A percentile compares a stretch with the other conserved stretches of the same genome.
Evolutionary conservation across 2,888 invertebrate genomes (phyloP).

Genomic region (Noctua comes): DNA sequence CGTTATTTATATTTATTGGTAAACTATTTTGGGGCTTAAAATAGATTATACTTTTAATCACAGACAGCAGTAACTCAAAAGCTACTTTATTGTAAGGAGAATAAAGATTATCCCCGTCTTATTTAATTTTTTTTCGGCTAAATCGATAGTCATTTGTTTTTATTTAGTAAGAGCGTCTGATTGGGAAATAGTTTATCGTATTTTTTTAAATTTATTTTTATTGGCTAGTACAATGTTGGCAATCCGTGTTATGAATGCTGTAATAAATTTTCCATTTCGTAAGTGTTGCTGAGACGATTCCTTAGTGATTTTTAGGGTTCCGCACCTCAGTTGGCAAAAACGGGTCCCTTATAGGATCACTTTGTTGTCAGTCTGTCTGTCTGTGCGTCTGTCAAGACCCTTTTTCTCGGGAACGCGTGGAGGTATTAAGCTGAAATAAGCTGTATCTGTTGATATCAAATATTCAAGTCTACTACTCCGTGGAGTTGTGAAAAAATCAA

Average conservation of each 20-base stretch:
- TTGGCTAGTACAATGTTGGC: background rate
- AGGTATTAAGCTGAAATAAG: too few species aligned
- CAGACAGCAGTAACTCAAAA: background rate
- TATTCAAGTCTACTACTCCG: too few species aligned
- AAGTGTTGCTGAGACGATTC: background rate
- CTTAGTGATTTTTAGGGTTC: too few species aligned
- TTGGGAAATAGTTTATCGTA: background rate
- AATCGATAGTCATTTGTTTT: background rate
- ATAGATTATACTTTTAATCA: too few species aligned
- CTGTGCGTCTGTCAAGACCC: too few species aligned
- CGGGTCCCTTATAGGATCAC: too few species aligned
- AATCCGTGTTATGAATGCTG: background rate
- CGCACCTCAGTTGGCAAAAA: too few species aligned
- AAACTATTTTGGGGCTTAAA: too few species aligned
- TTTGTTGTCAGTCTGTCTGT: too few species aligned
- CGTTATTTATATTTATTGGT: conserved; percentile 22
- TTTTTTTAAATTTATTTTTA: conserved; percentile 28
- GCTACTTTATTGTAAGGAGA: background rate
- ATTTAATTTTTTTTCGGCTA: background rate
- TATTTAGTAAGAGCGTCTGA: background rate
- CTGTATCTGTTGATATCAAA: too few species aligned
- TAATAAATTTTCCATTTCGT: conserved; percentile 7
- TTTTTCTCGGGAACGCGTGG: too few species aligned
- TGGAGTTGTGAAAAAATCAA: too few species aligned
- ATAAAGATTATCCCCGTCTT: background rate